phyloP scores from a whole-genome alignment of 2,797 vertebrate species.

The Balearica regulorum region DNA sequence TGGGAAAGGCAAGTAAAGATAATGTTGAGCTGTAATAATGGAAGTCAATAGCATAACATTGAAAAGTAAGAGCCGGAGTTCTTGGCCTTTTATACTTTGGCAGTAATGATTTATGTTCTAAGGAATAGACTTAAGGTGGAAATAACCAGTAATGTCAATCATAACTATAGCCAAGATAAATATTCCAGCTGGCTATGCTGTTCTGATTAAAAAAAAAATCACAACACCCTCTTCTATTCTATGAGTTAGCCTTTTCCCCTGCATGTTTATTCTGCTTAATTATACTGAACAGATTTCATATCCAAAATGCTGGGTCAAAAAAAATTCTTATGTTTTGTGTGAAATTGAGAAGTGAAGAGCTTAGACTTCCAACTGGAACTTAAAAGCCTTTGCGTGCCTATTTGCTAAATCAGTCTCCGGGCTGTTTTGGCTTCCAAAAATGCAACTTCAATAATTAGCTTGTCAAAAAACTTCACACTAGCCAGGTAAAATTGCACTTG shows the following conservation, averaged over 20 bases:
- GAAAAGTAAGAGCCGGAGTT: neutral
- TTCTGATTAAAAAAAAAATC: neutral
- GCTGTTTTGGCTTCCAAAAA: neutral
- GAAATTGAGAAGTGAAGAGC: neutral
- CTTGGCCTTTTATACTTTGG: neutral
- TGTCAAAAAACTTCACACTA: neutral
- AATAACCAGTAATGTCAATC: neutral
- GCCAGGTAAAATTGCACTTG: neutral
- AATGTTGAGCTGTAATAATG: neutral
- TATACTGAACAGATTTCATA: neutral
- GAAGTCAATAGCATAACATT: neutral
- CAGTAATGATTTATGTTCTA: neutral
- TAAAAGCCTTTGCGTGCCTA: neutral
- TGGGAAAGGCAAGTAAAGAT: neutral
- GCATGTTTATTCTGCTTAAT: neutral
- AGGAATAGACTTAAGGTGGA: neutral
- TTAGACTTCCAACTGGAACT: neutral
- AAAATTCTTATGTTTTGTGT: neutral
- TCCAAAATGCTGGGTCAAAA: neutral
- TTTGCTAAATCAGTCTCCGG: neutral
- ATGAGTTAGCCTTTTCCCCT: neutral
- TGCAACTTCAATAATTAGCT: neutral
- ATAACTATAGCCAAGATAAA: neutral
- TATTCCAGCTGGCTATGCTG: neutral
- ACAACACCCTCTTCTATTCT: neutral